These are phyloP conservation scores for Subacronicta megacephala DNA, from an alignment of 2,888 invertebrate genomes.

Conservation along the genomic window DNA sequence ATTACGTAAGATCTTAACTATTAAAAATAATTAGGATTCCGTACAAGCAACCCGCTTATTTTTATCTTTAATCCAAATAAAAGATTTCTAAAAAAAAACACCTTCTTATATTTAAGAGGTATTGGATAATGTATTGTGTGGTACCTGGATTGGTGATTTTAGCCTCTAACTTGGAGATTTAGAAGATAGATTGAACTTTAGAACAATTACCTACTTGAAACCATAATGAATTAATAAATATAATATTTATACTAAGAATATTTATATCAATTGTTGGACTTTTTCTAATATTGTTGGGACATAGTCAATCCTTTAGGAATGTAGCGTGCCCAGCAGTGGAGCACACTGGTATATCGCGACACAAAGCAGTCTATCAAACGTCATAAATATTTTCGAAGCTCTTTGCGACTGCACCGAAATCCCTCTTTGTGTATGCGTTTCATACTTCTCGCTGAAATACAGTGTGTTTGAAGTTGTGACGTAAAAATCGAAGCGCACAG, in stretches of 20 bases:
- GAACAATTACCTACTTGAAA: no score
- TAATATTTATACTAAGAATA: not conserved
- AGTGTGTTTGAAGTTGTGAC: constrained; percentile 59
- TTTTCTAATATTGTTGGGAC: constrained; percentile 9
- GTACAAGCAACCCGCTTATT: no score
- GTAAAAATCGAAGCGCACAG: constrained; percentile 3
- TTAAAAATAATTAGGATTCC: no score
- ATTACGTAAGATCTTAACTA: no score
- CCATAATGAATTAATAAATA: no score
- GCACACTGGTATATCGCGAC: constrained; percentile 62
- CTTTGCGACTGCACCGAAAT: constrained; percentile 74
- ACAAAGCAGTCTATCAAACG: constrained; percentile 85
- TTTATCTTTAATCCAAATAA: no score
- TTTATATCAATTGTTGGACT: not conserved
- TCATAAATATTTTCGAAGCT: constrained; percentile 86
- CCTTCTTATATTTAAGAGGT: no score
- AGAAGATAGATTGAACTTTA: no score
- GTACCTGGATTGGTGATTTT: no score
- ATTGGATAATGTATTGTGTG: no score
- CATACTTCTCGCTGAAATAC: constrained; percentile 62
- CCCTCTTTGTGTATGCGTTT: constrained; percentile 77
- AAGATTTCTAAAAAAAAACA: no score
- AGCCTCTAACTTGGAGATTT: no score
- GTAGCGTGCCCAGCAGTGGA: constrained; percentile 16
- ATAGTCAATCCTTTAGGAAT: constrained; percentile 27